phyloP scores from a whole-genome alignment of 2,797 vertebrate species.

The Poecilia picta region DNA sequence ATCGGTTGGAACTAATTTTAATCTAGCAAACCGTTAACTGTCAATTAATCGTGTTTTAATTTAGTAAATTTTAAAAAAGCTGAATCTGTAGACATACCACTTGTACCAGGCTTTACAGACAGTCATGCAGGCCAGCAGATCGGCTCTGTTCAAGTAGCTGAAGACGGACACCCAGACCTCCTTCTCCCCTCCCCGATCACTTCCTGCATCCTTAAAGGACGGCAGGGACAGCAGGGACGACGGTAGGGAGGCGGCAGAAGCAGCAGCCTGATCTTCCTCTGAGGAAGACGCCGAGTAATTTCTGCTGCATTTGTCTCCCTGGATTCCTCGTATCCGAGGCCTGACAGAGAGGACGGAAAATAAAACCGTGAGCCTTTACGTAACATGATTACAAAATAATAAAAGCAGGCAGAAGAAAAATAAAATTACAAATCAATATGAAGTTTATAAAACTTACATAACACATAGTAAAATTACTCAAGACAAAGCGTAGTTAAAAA shows the following conservation, averaged over 20 bases:
- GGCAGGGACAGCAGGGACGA: conserved; percentile 78
- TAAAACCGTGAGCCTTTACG: neutral
- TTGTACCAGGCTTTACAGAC: conserved; percentile 99
- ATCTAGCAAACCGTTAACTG: too few species aligned
- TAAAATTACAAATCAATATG: too few species aligned
- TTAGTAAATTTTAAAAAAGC: too few species aligned
- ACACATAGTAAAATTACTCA: too few species aligned
- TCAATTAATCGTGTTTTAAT: too few species aligned
- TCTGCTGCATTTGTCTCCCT: conserved; percentile 38
- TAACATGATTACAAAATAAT: too few species aligned
- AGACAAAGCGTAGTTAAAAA: too few species aligned
- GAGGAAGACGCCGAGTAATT: conserved; percentile 71
- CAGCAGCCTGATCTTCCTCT: conserved; percentile 62
- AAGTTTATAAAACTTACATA: too few species aligned
- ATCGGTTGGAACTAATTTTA: too few species aligned
- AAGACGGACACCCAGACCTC: conserved; percentile 99
- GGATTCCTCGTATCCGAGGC: conserved; percentile 64
- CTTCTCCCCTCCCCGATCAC: conserved; percentile 89
- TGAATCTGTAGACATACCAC: conserved; percentile 84
- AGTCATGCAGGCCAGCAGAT: conserved; percentile 96
- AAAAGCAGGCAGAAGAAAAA: too few species aligned
- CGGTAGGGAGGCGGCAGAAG: conserved; percentile 40
- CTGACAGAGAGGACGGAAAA: conserved; percentile 31
- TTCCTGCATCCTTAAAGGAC: conserved; percentile 86
- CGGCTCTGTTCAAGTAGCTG: conserved; percentile 88